Percentiles rank a stretch among this genome's conserved stretches.
Evolutionary conservation across 2,888 invertebrate species (phyloP).

Genomic region (Lepidochitona cinerea): DNA sequence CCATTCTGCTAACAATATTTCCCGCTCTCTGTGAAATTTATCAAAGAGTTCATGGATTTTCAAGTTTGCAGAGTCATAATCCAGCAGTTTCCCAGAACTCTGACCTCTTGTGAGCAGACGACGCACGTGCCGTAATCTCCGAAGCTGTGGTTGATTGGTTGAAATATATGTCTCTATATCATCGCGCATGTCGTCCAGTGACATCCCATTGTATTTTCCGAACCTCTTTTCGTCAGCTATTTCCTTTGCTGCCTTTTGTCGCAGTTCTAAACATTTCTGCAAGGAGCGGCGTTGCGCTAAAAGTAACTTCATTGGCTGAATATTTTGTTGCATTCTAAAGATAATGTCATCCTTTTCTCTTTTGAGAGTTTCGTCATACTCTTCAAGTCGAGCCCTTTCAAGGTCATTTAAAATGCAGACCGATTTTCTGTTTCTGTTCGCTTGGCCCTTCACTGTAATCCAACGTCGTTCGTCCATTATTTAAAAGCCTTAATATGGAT

Average conservation of each 20-base stretch:
- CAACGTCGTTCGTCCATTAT: neutral
- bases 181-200: slow-evolving; percentile 3
- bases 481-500: neutral
- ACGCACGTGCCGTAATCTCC: neutral
- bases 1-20: neutral
- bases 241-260: neutral
- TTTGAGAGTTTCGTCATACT: neutral
- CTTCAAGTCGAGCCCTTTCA: neutral
- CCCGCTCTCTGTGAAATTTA: neutral
- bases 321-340: neutral
- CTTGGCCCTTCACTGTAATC: neutral
- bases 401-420: neutral
- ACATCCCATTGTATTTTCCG: neutral
- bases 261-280: neutral
- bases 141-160: neutral
- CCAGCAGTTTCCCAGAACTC: neutral
- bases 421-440: neutral
- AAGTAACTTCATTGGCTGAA: neutral
- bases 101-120: neutral
- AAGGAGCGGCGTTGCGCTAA: neutral
- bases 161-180: neutral
- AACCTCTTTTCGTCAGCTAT: too few species aligned
- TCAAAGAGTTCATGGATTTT: neutral
- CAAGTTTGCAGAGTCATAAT: neutral
- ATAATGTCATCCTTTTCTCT: neutral